Conservation (phyloP, 2,113 vertebrate species). For the Xyrauchen texanus region DNA sequence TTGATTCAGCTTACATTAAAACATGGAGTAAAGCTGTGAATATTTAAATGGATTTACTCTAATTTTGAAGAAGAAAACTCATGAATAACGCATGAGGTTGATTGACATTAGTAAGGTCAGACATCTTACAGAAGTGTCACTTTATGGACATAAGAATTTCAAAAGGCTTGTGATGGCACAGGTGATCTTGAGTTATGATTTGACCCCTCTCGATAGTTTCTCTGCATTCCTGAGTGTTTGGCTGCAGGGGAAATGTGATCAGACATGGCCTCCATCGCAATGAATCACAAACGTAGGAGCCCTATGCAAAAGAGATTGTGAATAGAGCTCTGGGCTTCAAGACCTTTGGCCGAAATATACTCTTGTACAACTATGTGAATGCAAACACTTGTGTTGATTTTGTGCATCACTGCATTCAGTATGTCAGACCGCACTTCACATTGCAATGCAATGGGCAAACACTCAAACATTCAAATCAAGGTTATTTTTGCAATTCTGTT, state of each 20-base stretch:
- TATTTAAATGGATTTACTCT: not conserved
- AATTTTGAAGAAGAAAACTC: too few relatives aligned
- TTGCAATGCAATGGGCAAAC: too few relatives aligned
- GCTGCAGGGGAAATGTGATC: slow-evolving; percentile 22
- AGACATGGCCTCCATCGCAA: slow-evolving; percentile 39
- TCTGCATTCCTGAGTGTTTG: slow-evolving; percentile 35
- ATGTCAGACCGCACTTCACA: too few relatives aligned
- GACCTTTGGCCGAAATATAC: too few relatives aligned
- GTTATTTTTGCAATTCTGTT: too few relatives aligned
- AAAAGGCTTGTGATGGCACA: not conserved
- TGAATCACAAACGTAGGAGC: slow-evolving; percentile 10
- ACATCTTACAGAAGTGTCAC: not conserved
- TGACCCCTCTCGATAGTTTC: slow-evolving; percentile 29
- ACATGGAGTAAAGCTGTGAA: not conserved
- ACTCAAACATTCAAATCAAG: too few relatives aligned
- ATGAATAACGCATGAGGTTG: not conserved
- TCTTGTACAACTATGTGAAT: too few relatives aligned
- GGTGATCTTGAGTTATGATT: not conserved
- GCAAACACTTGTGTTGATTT: too few relatives aligned
- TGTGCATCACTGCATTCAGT: too few relatives aligned
- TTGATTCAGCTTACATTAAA: slow-evolving; percentile 10
- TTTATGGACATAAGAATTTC: not conserved
- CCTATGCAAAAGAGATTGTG: slow-evolving; percentile 27
- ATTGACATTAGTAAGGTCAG: not conserved
- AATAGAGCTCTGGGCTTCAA: too few relatives aligned